Evolutionary conservation across 2,113 vertebrate species (phyloP).

Genomic region (Myanophis thanlyinensis): DNA sequence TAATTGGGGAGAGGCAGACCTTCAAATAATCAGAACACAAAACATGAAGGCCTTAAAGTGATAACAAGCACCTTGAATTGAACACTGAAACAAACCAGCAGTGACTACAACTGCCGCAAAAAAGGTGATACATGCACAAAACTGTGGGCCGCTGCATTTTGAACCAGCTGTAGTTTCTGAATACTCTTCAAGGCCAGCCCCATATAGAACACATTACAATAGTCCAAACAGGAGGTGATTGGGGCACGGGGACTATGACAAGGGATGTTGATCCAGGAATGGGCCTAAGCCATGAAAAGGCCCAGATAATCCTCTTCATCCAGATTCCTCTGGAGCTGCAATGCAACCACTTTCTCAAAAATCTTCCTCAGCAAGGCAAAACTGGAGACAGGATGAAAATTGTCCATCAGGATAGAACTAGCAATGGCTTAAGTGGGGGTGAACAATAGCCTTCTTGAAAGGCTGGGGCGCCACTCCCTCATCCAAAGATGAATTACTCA

Average conservation of each 20-base stretch:
- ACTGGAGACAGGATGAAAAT: not conserved
- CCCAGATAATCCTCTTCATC: not conserved
- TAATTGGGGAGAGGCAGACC: not conserved
- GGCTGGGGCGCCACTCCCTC: not conserved
- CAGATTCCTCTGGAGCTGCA: not conserved
- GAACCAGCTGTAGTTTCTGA: not conserved
- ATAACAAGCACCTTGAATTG: not conserved
- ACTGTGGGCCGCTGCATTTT: not conserved
- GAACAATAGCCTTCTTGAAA: not conserved
- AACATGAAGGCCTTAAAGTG: not conserved
- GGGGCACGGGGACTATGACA: not conserved
- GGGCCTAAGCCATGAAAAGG: not conserved
- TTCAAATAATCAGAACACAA: not conserved
- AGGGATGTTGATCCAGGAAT: not conserved
- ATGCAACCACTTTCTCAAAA: not conserved
- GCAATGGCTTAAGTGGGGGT: not conserved
- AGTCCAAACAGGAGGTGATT: not conserved
- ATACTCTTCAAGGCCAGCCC: not conserved
- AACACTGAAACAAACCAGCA: not conserved
- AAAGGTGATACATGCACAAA: not conserved
- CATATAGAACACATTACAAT: not conserved
- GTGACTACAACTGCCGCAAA: not conserved
- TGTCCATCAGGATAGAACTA: not conserved
- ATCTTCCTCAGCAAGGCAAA: not conserved
- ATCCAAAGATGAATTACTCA: not conserved